Base-by-base conservation (phyloP, 1,140 invertebrate genomes). In the Cherax destructor region DNA sequence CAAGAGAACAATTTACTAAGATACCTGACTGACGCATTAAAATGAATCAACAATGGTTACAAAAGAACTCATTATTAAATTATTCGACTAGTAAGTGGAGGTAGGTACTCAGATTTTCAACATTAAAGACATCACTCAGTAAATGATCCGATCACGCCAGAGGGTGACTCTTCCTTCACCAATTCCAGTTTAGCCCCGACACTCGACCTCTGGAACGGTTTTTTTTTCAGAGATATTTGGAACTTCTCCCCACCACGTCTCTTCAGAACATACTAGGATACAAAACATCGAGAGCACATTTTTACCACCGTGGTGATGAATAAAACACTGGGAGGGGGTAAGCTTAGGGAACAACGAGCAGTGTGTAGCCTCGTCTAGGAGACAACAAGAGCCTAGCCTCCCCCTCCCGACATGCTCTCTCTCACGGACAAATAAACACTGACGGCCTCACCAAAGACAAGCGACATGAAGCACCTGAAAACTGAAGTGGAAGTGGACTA, bases 401-500 rank as follows among this genome's bases (percentile, higher is more conserved):
- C 69, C 69, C n/a, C 69, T 65, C 13, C 61, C 69, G n/a, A 74
- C 9, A 74, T n/a, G 30, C n/a, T 6, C 24, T 74, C 69, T n/a
- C n/a, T 74, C 69, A 74, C n/a, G 24, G 69, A 30, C 69, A 74
- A 30, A 74, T 30, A 6, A 74, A 74, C 69, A 74, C 30, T n/a
- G 69, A 74, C 69, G 69, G 79, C 30, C 50, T 86, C 76, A 77
- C 85, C 56, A 76, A 77, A 86, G 85, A 77, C 74, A 86, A 86
- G 85, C 85, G 74, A 86, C 85, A 86, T 59, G 85, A 86, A 86
- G 85, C 85, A 86, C 85, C 85, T 77, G 74, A 24, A 78, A 41
- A 78, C 85, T 21, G 76, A 72, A 86, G 85, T 78, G 85, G 85
- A 86, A 78, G 50, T 81, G 50, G 50, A 81, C 79, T 81, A 81